phyloP scores from a whole-genome alignment of 2,797 vertebrate genomes.

The Simalia tracyae region DNA sequence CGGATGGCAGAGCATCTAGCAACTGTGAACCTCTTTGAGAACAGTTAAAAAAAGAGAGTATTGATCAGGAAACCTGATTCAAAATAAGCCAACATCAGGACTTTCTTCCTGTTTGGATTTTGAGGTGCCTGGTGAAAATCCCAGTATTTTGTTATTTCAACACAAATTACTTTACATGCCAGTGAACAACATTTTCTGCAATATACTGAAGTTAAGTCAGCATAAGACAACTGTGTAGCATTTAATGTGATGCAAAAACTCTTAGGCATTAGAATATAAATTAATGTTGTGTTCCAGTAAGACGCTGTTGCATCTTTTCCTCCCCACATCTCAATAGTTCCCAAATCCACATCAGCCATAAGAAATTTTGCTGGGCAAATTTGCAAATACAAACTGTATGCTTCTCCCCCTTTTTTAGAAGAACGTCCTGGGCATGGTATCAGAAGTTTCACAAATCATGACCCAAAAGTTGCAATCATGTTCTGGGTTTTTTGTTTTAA shows the following conservation, averaged over 20 bases:
- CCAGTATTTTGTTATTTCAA: background rate
- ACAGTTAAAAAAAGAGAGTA: background rate
- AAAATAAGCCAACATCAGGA: too few relatives aligned
- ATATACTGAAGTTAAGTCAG: background rate
- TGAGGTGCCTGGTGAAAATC: background rate
- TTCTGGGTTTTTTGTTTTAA: background rate
- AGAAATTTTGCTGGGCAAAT: background rate
- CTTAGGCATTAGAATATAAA: background rate
- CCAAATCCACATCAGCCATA: background rate
- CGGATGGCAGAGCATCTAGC: background rate
- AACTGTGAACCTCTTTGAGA: too few relatives aligned
- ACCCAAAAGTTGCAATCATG: background rate
- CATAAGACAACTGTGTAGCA: background rate
- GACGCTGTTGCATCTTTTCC: background rate
- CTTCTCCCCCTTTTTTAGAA: background rate
- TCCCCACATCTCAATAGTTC: too few relatives aligned
- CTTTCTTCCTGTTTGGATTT: too few relatives aligned
- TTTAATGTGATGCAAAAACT: background rate
- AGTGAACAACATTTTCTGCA: background rate
- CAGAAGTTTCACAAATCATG: too few relatives aligned
- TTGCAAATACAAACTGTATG: too few relatives aligned
- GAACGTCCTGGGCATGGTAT: background rate
- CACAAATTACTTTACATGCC: background rate
- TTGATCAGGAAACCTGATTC: too few relatives aligned
- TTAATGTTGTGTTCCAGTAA: background rate